These are phyloP conservation scores for Horisme vitalbata DNA, from an alignment of 2,888 invertebrate species.

Conservation along the genomic window DNA sequence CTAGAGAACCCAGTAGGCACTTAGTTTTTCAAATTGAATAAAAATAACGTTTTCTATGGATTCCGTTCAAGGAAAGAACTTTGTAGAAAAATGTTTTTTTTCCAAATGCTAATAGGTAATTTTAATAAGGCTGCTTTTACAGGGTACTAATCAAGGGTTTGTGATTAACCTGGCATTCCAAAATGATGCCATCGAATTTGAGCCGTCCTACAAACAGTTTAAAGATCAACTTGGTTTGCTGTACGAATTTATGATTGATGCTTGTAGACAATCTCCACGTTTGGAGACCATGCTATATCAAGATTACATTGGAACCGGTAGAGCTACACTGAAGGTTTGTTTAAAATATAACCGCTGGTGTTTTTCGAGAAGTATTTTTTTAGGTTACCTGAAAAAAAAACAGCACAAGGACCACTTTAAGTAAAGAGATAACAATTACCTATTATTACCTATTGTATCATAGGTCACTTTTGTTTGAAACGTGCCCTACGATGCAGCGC, in stretches of 20 bases:
- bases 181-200: conserved; percentile 86
- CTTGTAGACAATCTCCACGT: conserved; percentile 88
- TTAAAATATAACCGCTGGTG: neutral
- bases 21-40: conserved; percentile 1
- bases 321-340: conserved; percentile 49
- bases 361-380: no score
- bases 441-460: no score
- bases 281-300: conserved; percentile 91
- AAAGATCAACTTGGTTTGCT: conserved; percentile 86
- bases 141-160: conserved; percentile 88
- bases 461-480: no score
- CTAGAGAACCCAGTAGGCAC: neutral
- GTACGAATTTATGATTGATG: conserved; percentile 89
- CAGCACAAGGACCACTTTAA: no score
- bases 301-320: conserved; percentile 72
- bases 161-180: conserved; percentile 83
- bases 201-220: conserved; percentile 90
- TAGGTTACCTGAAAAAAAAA: no score
- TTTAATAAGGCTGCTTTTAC: no score
- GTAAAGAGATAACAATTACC: no score
- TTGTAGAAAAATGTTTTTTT: no score
- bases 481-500: no score
- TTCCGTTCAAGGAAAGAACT: no score
- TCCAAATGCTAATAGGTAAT: no score
- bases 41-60: conserved; percentile 1